Evolutionary conservation across 2,888 invertebrate species (phyloP).

Genomic region (Parascotia fuliginaria): DNA sequence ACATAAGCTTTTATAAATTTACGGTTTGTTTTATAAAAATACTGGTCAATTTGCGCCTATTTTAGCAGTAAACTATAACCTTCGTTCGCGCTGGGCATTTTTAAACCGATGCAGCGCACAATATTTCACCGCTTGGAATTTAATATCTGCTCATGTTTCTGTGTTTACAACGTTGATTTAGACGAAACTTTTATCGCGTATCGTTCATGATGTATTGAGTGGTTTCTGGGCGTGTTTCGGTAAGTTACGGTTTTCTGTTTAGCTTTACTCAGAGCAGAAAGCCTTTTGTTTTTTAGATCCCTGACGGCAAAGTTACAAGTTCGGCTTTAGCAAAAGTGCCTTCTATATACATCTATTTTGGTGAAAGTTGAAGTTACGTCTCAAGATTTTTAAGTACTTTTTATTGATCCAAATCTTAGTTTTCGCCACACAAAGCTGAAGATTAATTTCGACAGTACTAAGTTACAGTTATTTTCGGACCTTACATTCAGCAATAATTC

Average conservation of each 20-base stretch:
- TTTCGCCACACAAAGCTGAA: not conserved
- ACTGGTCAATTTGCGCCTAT: not conserved
- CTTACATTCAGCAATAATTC: not conserved
- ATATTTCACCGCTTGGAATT: constrained; percentile 41
- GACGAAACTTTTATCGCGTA: constrained; percentile 14
- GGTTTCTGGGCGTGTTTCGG: not conserved
- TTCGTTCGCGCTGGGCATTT: constrained; percentile 24
- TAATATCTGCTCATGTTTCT: constrained; percentile 44
- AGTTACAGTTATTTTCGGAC: not conserved
- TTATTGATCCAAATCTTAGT: not conserved
- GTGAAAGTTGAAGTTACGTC: not conserved
- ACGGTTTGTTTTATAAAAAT: not conserved
- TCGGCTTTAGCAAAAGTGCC: not conserved
- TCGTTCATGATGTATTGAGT: constrained; percentile 3
- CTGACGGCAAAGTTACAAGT: not conserved
- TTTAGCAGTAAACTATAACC: not conserved
- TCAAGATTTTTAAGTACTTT: not conserved
- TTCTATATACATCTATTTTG: not conserved
- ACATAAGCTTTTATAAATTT: not conserved
- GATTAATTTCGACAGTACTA: too few relatives aligned
- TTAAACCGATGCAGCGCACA: constrained; percentile 29
- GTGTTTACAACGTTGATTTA: constrained; percentile 43
- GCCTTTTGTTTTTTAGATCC: not conserved
- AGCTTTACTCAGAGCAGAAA: not conserved
- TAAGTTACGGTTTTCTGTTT: not conserved